A percentile compares a stretch with the other conserved stretches of the same genome.
Conservation (phyloP, 2,113 vertebrate genomes). For the Empidonax alnorum region DNA sequence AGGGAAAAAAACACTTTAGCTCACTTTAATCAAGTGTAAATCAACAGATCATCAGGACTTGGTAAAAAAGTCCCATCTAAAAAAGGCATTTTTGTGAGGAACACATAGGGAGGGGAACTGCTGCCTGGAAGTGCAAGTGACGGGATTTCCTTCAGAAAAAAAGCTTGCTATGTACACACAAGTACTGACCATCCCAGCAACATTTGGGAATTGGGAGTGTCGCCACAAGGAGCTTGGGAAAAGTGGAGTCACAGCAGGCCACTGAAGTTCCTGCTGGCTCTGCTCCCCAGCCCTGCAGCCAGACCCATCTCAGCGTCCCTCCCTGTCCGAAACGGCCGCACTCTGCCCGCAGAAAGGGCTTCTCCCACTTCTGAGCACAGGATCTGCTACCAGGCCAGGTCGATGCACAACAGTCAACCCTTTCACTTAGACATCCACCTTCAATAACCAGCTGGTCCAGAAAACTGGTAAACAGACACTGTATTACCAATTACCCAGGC, state of each 20-base stretch:
- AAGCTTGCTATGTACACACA: background rate
- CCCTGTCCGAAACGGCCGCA: rapidly evolving
- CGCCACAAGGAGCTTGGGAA: background rate
- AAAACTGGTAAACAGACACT: too few relatives aligned
- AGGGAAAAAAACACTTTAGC: background rate
- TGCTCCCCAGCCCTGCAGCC: background rate
- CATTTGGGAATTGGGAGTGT: background rate
- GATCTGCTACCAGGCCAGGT: background rate
- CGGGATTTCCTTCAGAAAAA: background rate
- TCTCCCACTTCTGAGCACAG: background rate
- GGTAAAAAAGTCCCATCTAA: background rate
- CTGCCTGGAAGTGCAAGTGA: background rate
- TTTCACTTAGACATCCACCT: background rate
- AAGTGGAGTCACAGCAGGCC: background rate
- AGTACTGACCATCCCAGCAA: background rate
- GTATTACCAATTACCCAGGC: background rate
- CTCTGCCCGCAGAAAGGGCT: background rate
- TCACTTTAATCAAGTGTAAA: background rate
- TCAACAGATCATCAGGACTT: background rate
- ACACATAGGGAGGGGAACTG: background rate
- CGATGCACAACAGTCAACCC: background rate
- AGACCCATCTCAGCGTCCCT: background rate
- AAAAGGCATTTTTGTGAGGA: constrained; percentile 1
- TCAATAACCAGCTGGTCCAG: background rate
- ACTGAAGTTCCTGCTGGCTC: background rate